phyloP scores from a whole-genome alignment of 2,113 vertebrate species.

The Hemiscyllium ocellatum region DNA sequence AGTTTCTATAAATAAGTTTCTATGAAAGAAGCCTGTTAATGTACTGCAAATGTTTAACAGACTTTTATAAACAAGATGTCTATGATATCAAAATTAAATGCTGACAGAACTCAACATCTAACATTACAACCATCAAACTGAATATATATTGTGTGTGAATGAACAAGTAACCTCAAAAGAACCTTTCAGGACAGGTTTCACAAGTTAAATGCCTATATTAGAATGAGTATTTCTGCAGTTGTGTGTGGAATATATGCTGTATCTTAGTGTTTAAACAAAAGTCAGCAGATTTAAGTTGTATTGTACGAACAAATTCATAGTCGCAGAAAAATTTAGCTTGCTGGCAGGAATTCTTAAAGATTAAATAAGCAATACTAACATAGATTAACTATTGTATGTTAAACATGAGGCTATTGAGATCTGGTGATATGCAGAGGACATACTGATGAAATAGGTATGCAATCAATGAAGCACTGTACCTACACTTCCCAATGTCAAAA shows the following conservation, averaged over 20 bases:
- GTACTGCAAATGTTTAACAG: not conserved
- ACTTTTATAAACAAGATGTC: slow-evolving; percentile 12
- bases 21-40: not conserved
- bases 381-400: not conserved
- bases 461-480: not conserved
- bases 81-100: slow-evolving; percentile 1
- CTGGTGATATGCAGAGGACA: not conserved
- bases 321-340: not conserved
- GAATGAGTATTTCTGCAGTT: not conserved
- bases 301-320: not conserved
- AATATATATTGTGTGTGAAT: not conserved
- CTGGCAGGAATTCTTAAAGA: not conserved
- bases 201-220: not conserved
- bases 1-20: not conserved
- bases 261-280: not conserved
- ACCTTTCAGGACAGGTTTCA: not conserved
- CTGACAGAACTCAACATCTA: not conserved
- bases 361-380: not conserved
- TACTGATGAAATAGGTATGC: not conserved
- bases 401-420: not conserved
- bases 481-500: not conserved
- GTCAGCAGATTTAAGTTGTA: not conserved
- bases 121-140: not conserved
- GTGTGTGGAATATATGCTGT: not conserved
- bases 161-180: not conserved